A percentile compares a stretch with the other conserved stretches of the same genome.
phyloP scores from a whole-genome alignment of 64 coral and sea anemone species.

The Dendrophyllia cribrosa region DNA sequence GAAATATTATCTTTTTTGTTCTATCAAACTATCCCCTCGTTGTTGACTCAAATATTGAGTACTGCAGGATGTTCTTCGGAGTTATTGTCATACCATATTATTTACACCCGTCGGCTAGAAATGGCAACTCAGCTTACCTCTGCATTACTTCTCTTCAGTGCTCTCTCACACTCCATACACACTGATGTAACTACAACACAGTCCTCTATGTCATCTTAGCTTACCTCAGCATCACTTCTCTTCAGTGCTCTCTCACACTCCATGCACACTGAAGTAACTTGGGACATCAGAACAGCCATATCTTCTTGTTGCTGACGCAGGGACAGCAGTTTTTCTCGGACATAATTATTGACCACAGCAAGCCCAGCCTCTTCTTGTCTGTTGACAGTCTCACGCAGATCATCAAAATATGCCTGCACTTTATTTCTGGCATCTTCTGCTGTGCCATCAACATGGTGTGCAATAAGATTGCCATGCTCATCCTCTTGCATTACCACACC shows the following conservation, averaged over 20 bases:
- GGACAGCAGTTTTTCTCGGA: slow-evolving; percentile 87
- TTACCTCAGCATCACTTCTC: slow-evolving; percentile 92
- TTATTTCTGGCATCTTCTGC: slow-evolving; percentile 85
- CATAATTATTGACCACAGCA: slow-evolving; percentile 95
- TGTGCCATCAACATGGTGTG: slow-evolving; percentile 65
- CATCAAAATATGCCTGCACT: slow-evolving; percentile 97
- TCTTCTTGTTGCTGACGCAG: slow-evolving; percentile 97
- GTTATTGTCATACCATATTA: no score
- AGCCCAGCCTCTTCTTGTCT: slow-evolving; percentile 97
- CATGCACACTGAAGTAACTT: slow-evolving; percentile 87
- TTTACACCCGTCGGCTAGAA: no score
- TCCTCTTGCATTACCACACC: slow-evolving; percentile 77
- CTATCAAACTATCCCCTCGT: no score
- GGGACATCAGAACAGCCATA: slow-evolving; percentile 93
- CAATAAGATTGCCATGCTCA: slow-evolving; percentile 42
- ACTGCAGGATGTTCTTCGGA: no score
- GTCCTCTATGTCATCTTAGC: not conserved
- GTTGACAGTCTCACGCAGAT: slow-evolving; percentile 96
- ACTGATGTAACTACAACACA: no score
- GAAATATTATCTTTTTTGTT: no score
- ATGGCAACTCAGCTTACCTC: not conserved
- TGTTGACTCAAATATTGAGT: no score
- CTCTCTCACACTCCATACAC: no score
- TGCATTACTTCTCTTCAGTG: no score
- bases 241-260: slow-evolving; percentile 96